Evolutionary conservation across 1,140 invertebrate genomes (phyloP), one percentile per base, ranked within the genome.

Genomic region (Cataglyphis hispanica): DNA sequence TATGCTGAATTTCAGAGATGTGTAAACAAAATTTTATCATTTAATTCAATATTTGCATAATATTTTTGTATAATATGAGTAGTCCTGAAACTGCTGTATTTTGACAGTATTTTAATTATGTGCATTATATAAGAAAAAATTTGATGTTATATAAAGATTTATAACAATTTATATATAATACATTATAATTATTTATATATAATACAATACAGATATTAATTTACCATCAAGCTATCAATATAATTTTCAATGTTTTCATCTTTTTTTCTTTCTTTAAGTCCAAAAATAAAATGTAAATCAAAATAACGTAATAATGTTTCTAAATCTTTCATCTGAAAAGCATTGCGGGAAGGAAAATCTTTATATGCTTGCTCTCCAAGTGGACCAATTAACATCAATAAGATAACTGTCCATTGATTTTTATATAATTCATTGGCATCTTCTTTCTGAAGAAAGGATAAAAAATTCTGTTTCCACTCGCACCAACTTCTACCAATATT

Each of bases 211-310:
- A 63, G 8, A 50, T 53, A 11, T 25, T 0, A 34, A 22, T 13
- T 66, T 37, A 78, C 76, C 40, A 25, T 78, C 6, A 78, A 67
- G n/a, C 13, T 66, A 7, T 78, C 76, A 6, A 78, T 64, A 22
- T 78, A 77, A 2, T 16, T 31, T 8, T 78, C 60, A 13, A 77
- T 46, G 27, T n/a, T 66, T 13, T 78, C 76, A 1, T 25, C 22
- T 34, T 34, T 19, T 4, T 66, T 40, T 8, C 37, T 78, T 2
- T 53, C 19, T 67, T 1, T 53, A 34, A 1, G 0, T 25, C 43
- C 76, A 10, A 78, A 78, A 34, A 78, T 78, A 16, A 78, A 78
- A 13, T 67, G 19, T 37, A 67, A 2, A 46, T 77, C 75, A 22
- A 77, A n/a, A 22, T 78, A n/a, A 10, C 7, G 19, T 25, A 78